Evolutionary conservation across 64 coral and sea anemone species (phyloP), one percentile per base, ranked within the genome.

Genomic region (Pocillopora damicornis): DNA sequence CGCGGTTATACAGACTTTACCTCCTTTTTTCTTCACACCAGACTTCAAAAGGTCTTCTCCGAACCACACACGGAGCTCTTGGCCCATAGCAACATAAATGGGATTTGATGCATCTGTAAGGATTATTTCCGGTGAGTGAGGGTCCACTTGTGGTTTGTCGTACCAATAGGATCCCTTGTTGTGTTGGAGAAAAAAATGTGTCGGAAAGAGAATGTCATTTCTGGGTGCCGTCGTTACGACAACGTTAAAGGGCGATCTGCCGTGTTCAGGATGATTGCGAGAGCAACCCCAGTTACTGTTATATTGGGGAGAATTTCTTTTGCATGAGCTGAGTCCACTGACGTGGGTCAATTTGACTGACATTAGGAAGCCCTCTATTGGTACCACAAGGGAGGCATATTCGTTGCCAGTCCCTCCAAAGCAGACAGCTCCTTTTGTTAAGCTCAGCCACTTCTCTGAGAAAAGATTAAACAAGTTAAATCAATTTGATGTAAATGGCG

Each of bases 321-420:
- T 36, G 23, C 81, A 85, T 25, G n/a, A 71, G 37, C 51, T 65
- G 1, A 72, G 65, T 12, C 81, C 81, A 57, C 35, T 30, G 12
- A 85, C 81, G 81, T 85, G 81, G 13, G 38, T 22, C 64, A 85
- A 25, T n/a, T 85, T 85, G 64, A 85, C 20, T 85, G 81, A 85
- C 64, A 66, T 57, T 7, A 85, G 81, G 37, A 85, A 85, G 22
- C 81, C 81, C 57, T 85, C 81, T 13, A 85, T 72, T 38, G 65
- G 81, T 16, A 14, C 57, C 61, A 72, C 81, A 5, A 72, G 37
- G 25, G 81, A 0, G 0, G 81, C 81, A 85, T 58, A 85, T 22
- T 85, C 57, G 81, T 42, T 72, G 11, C 20, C 61, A 13, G 9
- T 38, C 4, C 9, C 22, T 13, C 81, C 81, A 85, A 85, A 85